phyloP scores from a whole-genome alignment of 1,140 invertebrate genomes.

The Leptinotarsa texana region DNA sequence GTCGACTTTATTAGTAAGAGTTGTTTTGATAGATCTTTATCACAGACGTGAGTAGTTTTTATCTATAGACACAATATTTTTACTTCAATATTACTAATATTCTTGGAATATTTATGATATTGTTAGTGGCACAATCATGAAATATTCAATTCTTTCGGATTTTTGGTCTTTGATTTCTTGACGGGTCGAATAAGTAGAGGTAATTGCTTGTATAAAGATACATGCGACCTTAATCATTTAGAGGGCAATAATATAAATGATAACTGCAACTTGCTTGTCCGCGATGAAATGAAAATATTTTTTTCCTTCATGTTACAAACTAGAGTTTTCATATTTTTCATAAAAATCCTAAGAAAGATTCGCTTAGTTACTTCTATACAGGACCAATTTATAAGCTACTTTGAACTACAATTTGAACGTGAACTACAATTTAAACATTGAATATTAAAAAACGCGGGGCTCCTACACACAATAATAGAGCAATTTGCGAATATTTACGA shows the following conservation, averaged over 20 bases:
- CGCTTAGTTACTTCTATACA: no score
- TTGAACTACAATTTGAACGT: no score
- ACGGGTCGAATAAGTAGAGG: not conserved
- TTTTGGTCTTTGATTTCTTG: not conserved
- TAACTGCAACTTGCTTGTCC: not conserved
- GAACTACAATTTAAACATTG: no score
- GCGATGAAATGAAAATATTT: no score
- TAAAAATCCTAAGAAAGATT: no score
- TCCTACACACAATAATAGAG: no score
- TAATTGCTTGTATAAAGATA: not conserved
- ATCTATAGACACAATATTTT: not conserved
- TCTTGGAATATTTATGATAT: not conserved
- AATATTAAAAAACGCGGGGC: no score
- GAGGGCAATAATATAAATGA: not conserved
- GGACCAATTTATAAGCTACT: no score
- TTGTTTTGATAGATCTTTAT: constrained; percentile 1
- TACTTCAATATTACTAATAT: not conserved
- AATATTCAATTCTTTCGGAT: not conserved
- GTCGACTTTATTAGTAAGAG: not conserved
- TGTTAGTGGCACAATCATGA: no score
- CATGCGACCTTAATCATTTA: not conserved
- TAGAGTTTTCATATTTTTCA: no score
- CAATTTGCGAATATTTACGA: no score
- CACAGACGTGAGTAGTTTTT: not conserved
- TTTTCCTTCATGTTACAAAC: no score